Percentiles rank a stretch among this genome's conserved stretches.
phyloP scores from a whole-genome alignment of 2,797 vertebrate genomes.

The Carapus acus region DNA sequence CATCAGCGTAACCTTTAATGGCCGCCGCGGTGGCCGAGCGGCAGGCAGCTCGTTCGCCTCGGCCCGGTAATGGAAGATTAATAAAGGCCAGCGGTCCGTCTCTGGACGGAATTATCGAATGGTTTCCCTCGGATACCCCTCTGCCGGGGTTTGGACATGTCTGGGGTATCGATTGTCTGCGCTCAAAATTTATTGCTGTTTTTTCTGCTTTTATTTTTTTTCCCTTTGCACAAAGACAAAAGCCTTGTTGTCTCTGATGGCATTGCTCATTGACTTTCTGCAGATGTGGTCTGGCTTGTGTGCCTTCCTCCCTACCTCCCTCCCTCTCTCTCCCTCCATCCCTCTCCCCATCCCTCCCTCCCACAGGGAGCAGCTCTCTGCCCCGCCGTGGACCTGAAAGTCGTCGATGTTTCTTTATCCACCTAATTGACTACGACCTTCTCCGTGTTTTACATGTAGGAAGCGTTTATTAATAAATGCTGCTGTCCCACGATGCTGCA shows the following conservation, averaged over 20 bases:
- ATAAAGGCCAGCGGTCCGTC: slow-evolving; percentile 47
- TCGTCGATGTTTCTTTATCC: slow-evolving; percentile 58
- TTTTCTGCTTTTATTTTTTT: slow-evolving; percentile 69
- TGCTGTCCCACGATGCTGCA: slow-evolving; percentile 30
- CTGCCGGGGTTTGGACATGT: slow-evolving; percentile 52
- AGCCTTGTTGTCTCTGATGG: slow-evolving; percentile 54
- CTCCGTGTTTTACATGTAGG: slow-evolving; percentile 40
- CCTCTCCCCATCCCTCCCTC: slow-evolving; percentile 22
- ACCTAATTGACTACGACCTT: slow-evolving; percentile 62
- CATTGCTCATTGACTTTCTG: slow-evolving; percentile 56
- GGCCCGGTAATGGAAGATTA: slow-evolving; percentile 56
- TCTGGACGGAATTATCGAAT: slow-evolving; percentile 61
- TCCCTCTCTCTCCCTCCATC: too few species aligned
- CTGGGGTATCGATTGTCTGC: slow-evolving; percentile 56
- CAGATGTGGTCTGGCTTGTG: slow-evolving; percentile 24
- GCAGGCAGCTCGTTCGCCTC: slow-evolving; percentile 19
- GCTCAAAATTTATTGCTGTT: slow-evolving; percentile 69
- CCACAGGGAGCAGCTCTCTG: slow-evolving; percentile 36
- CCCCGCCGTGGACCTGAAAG: slow-evolving; percentile 52
- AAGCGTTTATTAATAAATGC: slow-evolving; percentile 43
- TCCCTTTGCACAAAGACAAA: slow-evolving; percentile 66
- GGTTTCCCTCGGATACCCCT: slow-evolving; percentile 60
- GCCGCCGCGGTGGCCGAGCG: slow-evolving; percentile 50
- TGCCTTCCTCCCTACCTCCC: slow-evolving; percentile 15
- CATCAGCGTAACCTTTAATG: slow-evolving; percentile 49